Evolutionary conservation across 2,113 vertebrate genomes (phyloP).

Genomic region (Pavo muticus): DNA sequence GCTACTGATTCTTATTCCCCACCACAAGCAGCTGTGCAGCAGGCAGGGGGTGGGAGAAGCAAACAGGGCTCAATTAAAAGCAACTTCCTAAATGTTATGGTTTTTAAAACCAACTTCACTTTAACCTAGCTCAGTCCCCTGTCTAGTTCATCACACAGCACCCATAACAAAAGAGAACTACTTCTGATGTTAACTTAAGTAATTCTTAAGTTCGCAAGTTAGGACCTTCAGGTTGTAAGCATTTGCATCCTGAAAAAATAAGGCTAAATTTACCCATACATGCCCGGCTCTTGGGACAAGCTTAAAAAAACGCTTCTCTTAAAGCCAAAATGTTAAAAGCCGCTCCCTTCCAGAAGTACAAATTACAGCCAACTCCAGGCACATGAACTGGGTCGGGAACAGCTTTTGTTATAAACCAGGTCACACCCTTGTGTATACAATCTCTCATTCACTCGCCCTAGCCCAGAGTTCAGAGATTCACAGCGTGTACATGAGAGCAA

Average conservation of each 20-base stretch:
- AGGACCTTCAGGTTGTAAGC: not conserved
- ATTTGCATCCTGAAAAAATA: not conserved
- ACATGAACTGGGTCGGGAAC: not conserved
- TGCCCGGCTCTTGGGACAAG: not conserved
- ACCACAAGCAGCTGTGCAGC: not conserved
- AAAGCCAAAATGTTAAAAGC: not conserved
- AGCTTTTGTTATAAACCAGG: constrained; percentile 19
- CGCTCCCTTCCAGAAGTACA: not conserved
- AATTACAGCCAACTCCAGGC: constrained; percentile 4
- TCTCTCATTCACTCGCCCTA: not conserved
- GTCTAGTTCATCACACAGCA: not conserved
- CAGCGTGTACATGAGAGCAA: not conserved
- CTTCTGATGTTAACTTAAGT: not conserved
- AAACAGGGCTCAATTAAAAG: not conserved
- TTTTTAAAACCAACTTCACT: not conserved
- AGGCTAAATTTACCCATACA: not conserved
- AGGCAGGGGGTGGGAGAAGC: not conserved
- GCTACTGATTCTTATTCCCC: not conserved
- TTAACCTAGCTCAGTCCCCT: not conserved
- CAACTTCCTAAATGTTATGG: not conserved
- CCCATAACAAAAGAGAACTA: not conserved
- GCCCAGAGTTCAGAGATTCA: not conserved
- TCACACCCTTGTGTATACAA: constrained; percentile 38
- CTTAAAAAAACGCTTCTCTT: not conserved
- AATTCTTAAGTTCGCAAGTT: not conserved